Percentiles rank a stretch among this genome's conserved stretches.
phyloP scores from a whole-genome alignment of 2,113 vertebrate genomes.

The Megaceryle torquata region DNA sequence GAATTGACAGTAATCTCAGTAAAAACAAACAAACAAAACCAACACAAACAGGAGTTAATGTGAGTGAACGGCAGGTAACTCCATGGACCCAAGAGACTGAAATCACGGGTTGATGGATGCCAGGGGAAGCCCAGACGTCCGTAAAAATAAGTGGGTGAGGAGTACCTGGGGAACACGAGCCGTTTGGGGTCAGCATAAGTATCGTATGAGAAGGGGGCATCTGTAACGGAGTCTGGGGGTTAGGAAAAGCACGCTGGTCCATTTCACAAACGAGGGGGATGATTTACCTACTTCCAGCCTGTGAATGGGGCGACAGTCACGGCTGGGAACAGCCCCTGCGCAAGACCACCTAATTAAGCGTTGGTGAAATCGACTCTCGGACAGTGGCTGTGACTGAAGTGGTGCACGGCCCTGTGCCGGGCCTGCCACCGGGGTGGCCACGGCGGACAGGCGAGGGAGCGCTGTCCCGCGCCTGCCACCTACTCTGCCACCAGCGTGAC shows the following conservation, averaged over 20 bases:
- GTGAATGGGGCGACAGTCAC: rapidly evolving
- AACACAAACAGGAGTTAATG: too few relatives aligned
- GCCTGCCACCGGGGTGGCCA: background rate
- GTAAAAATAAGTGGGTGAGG: too few relatives aligned
- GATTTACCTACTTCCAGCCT: rapidly evolving
- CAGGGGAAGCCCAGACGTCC: rapidly evolving
- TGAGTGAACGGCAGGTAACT: rapidly evolving
- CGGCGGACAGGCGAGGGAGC: too few relatives aligned
- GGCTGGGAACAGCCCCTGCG: too few relatives aligned
- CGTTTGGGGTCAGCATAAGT: rapidly evolving
- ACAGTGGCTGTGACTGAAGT: rapidly evolving
- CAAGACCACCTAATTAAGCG: too few relatives aligned
- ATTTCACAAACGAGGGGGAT: rapidly evolving
- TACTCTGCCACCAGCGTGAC: background rate
- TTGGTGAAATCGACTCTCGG: background rate
- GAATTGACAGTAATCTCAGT: background rate
- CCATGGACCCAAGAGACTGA: rapidly evolving
- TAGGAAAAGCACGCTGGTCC: background rate
- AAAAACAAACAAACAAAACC: too few relatives aligned
- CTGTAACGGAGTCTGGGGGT: rapidly evolving
- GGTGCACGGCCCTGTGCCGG: background rate
- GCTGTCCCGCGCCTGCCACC: background rate
- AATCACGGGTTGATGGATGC: rapidly evolving
- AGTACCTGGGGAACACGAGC: rapidly evolving
- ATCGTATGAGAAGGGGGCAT: rapidly evolving